Evolutionary conservation across 2,113 vertebrate genomes (phyloP), one percentile per base, ranked within the genome.

Genomic region (Irena cyanogastra): DNA sequence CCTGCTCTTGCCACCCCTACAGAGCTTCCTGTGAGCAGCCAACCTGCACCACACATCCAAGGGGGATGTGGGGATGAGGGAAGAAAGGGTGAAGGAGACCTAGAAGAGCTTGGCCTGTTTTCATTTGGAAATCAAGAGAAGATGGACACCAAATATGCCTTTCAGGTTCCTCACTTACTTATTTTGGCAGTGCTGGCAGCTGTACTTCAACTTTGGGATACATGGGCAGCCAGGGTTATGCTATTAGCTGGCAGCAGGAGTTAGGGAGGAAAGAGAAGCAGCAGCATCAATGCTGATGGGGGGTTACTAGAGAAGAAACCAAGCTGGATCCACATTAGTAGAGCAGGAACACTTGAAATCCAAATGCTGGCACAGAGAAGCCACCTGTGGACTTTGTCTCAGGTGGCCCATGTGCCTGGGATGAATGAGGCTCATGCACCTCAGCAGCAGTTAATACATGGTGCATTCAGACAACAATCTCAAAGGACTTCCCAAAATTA

Each of bases 1-100:
- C 17, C 47, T 21, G 8, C 26, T 85, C 64, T 54, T 69, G 22
- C 22, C 7, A 71, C 28, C 9, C 22, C 13, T 42, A 35, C 13
- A 18, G 65, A 90, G 52, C 24, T 52, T 76, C 44, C 47, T 1
- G 0, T 10, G 31, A 79, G 10, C 27, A 65, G 52, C 19, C 2
- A 3, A 10, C 35, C 8, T 45, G 61, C 3, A 2, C 35, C 9
- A 7, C 0, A 1, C 33, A 57, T 24, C 18, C 50, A 27, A 7
- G 6, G 12, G 15, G 35, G 24, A 31, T 31, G 30, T 13, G 8
- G 33, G 57, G 59, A 87, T 2, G 41, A 75, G 63, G n/a, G 31
- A 47, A 16, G 31, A 70, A 77, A 77, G 54, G 28, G 2, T 61
- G 49, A 49, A 65, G 23, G 49, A 72, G 24, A 49, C 28, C 28